phyloP scores from a whole-genome alignment of 2,113 vertebrate genomes.

The Tylochromis polylepis region DNA sequence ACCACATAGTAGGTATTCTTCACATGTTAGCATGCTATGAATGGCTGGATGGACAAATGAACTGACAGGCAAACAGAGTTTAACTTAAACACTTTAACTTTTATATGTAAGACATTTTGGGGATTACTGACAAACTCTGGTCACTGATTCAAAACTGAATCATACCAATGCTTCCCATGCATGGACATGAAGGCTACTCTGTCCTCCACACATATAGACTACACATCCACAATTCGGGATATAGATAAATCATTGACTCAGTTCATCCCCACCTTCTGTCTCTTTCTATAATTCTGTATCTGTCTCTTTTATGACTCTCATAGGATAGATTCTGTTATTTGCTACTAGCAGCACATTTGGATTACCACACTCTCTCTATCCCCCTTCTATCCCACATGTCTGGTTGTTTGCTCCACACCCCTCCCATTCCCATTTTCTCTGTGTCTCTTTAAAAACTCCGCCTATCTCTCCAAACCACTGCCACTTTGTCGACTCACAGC shows the following conservation, averaged over 20 bases:
- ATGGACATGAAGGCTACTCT: background rate
- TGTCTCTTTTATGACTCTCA: background rate
- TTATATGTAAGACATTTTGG: no score
- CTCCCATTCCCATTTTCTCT: background rate
- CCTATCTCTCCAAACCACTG: background rate
- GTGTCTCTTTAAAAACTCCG: background rate
- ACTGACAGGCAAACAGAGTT: background rate
- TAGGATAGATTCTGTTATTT: background rate
- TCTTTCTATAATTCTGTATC: background rate
- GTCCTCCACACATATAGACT: background rate
- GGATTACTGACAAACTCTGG: background rate
- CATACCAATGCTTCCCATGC: background rate
- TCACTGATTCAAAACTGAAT: background rate
- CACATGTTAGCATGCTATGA: background rate
- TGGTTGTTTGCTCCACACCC: background rate
- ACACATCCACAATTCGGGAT: background rate
- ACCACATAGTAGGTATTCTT: background rate
- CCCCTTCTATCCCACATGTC: background rate
- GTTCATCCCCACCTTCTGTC: background rate
- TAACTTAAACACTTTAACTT: background rate
- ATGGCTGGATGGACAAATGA: background rate
- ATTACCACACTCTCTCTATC: background rate
- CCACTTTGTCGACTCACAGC: background rate
- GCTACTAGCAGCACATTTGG: background rate
- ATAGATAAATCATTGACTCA: conserved; percentile 9